Conservation (phyloP, 1,140 invertebrate genomes). For the Zaprionus gabonicus region DNA sequence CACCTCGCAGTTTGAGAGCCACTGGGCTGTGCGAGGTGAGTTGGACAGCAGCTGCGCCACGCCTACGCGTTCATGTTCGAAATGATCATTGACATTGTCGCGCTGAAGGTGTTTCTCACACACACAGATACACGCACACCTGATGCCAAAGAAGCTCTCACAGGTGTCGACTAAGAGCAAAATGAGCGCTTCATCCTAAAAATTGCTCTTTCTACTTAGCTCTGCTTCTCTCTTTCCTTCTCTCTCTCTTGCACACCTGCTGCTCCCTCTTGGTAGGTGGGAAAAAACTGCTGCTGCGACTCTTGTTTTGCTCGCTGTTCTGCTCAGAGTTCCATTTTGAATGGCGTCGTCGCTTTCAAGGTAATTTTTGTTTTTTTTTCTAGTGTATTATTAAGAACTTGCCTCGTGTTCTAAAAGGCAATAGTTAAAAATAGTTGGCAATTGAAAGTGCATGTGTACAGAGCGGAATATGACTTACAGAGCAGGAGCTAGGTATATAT, state of each 20-base stretch:
- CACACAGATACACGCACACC: slow-evolving; percentile 30
- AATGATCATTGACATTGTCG: slow-evolving; percentile 84
- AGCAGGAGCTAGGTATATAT: background rate
- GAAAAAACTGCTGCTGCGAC: slow-evolving; percentile 39
- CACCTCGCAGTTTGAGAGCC: slow-evolving; percentile 54
- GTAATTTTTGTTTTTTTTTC: slow-evolving; percentile 52
- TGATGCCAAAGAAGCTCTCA: slow-evolving; percentile 31
- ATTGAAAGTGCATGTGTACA: slow-evolving; percentile 38
- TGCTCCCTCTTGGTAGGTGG: slow-evolving; percentile 34
- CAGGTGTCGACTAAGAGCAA: slow-evolving; percentile 49
- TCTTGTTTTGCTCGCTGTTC: slow-evolving; percentile 41
- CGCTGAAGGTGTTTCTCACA: slow-evolving; percentile 72
- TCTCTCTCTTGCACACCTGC: slow-evolving; percentile 49
- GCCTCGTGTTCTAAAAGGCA: slow-evolving; percentile 28
- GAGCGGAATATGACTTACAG: background rate
- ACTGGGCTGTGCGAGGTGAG: slow-evolving; percentile 60
- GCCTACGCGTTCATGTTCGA: slow-evolving; percentile 64
- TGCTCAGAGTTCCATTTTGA: slow-evolving; percentile 62
- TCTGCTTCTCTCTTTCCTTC: background rate
- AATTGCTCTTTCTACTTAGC: slow-evolving; percentile 50
- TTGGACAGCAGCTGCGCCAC: slow-evolving; percentile 62
- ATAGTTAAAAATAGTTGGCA: slow-evolving; percentile 48
- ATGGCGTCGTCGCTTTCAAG: slow-evolving; percentile 70
- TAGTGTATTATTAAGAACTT: slow-evolving; percentile 47
- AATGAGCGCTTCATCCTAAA: slow-evolving; percentile 27